phyloP scores from a whole-genome alignment of 2,113 vertebrate species.

The rabbit (Oryctolagus cuniculus) region mOryCun1.1 NC_091448.1:32890001-32890500 shows the following conservation, averaged over 20 bases:
- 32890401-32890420: neutral
- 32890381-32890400: neutral
- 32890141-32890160: neutral
- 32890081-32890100: neutral
- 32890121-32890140: neutral
- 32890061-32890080: neutral
- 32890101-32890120: neutral
- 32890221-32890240: neutral
- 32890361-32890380: conserved; percentile 1
- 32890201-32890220: neutral
- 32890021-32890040: neutral
- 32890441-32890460: conserved; percentile 16
- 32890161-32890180: conserved; percentile 44
- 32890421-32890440: neutral
- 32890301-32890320: neutral
- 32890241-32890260: neutral
- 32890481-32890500: conserved; percentile 21
- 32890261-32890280: neutral
- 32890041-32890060: neutral
- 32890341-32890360: neutral
- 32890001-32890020: neutral
- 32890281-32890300: neutral
- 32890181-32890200: conserved; percentile 25
- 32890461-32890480: conserved; percentile 27
- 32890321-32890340: neutral